A percentile compares a stretch with the other conserved stretches of the same genome.
phyloP scores from a whole-genome alignment of 2,113 vertebrate species.

The Alligator mississippiensis region DNA sequence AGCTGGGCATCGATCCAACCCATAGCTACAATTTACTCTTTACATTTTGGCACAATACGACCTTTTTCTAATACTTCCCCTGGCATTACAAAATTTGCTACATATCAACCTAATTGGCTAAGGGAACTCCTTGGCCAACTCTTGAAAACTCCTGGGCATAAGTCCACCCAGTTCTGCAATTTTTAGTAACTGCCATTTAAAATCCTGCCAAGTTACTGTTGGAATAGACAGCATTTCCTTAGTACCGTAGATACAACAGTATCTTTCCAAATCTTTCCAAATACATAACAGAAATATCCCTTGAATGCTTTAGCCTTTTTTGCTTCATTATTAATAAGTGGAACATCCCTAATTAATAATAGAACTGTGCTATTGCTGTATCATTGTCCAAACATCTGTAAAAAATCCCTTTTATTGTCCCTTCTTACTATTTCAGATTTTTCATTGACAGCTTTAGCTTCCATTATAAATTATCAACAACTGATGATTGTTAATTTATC shows the following conservation, averaged over 20 bases:
- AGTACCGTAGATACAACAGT: background rate
- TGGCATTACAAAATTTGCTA: background rate
- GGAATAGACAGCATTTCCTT: background rate
- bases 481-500: background rate
- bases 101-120: background rate
- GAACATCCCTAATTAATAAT: background rate
- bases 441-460: background rate
- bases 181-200: background rate
- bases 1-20: background rate
- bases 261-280: background rate
- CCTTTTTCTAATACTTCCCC: background rate
- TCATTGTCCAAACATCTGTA: background rate
- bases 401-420: background rate
- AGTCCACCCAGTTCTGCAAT: background rate
- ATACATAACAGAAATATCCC: background rate
- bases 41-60: background rate
- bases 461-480: background rate
- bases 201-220: background rate
- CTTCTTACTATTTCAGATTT: background rate
- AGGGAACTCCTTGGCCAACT: background rate
- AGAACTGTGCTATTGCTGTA: background rate
- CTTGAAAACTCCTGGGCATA: background rate
- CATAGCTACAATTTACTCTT: background rate
- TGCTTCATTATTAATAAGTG: background rate
- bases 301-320: background rate